Base-by-base conservation (phyloP, 2,888 invertebrate genomes). In the Caradrina kadenii region DNA sequence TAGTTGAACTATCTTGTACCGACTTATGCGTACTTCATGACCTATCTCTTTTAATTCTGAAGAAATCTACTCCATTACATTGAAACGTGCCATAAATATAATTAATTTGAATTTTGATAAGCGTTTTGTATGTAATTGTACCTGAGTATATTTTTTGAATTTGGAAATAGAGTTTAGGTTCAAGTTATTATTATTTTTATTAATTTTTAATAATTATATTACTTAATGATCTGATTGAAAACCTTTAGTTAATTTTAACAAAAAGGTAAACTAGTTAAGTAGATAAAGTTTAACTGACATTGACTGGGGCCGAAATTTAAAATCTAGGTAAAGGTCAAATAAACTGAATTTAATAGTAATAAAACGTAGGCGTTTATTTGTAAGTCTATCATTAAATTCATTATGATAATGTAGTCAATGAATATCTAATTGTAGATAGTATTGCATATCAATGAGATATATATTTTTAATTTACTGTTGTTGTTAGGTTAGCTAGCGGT, bases 261-360 rank as follows among this genome's bases (percentile, higher is more conserved):
- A 59, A 72, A 67, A 62, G 10, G 26, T 7, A 48, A 81, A 68
- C 65, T 8, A 42, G 69, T 66, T 71, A n/a, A n/a, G n/a, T n/a
- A 22, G 45, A 42, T 68, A 17, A 64, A 68, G 17, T 39, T 52
- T n/a, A 52, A n/a, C 62, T 69, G 75, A 31, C 73, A 83, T 79
- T 79, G 73, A 71, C 42, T n/a, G 69, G 82, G 85, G 82, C 81
- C 85, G 83, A 87, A 89, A 85, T 83, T 66, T 70, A 83, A 87
- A 84, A 90, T 84, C 80, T 90, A 79, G 90, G 90, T 88, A 86
- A 90, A 90, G 90, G 90, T 45, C 74, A 26, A 39, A 54, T 26
- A 53, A 10, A 63, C 67, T 61, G 79, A 62, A 73, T 77, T 72
- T 78, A 67, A 70, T 70, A 61, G 48, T 69, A 75, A 66, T 80